Evolutionary conservation across 2,797 vertebrate species (phyloP).

Genomic region (Sorex maritimensis): DNA sequence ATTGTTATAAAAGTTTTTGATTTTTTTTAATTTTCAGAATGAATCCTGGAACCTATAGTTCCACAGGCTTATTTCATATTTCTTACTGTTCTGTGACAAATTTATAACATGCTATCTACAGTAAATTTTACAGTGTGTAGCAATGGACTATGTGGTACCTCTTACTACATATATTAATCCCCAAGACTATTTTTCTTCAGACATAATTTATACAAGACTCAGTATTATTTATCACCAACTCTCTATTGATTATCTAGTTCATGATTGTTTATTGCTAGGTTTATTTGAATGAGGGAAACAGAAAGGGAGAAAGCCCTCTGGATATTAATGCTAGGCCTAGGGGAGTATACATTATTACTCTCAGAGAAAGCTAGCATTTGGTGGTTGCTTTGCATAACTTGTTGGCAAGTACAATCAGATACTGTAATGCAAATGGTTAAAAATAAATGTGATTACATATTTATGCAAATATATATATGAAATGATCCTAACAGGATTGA

Average conservation of each 20-base stretch:
- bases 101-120: slow-evolving; percentile 82
- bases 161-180: slow-evolving; percentile 86
- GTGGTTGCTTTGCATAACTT: neutral
- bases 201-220: slow-evolving; percentile 79
- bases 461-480: neutral
- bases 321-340: slow-evolving; percentile 56
- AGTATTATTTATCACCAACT: slow-evolving; percentile 83
- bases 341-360: slow-evolving; percentile 62
- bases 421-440: slow-evolving; percentile 15
- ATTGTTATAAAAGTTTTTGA: slow-evolving; percentile 37
- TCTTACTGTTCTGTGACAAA: slow-evolving; percentile 79
- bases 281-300: slow-evolving; percentile 79
- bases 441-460: slow-evolving; percentile 35
- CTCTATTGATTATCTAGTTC: slow-evolving; percentile 83
- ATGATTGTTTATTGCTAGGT: slow-evolving; percentile 83
- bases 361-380: slow-evolving; percentile 73
- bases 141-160: slow-evolving; percentile 74
- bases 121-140: slow-evolving; percentile 81
- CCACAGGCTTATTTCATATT: slow-evolving; percentile 58
- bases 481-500: slow-evolving; percentile 53
- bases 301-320: slow-evolving; percentile 66
- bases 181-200: slow-evolving; percentile 76
- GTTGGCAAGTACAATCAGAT: slow-evolving; percentile 22
- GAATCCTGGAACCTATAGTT: slow-evolving; percentile 46
- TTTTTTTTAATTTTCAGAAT: slow-evolving; percentile 62